Percentiles rank a stretch among this genome's conserved stretches.
Conservation (phyloP, 2,888 invertebrate genomes). For the Stictocephala bisonia region DNA sequence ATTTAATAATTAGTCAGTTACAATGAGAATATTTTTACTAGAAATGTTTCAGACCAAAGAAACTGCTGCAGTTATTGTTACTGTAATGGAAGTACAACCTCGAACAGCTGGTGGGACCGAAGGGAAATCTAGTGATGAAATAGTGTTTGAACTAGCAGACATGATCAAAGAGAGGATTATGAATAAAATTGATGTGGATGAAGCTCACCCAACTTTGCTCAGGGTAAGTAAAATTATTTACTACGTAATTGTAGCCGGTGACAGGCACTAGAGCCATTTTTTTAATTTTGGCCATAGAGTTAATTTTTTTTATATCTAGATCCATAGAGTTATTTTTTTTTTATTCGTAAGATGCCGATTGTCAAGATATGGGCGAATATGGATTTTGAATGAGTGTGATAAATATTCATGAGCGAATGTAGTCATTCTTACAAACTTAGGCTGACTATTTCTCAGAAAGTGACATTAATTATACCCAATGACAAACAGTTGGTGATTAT, state of each 20-base stretch:
- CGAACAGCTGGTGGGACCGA: constrained; percentile 69
- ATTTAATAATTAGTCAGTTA: too few species aligned
- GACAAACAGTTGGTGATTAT: too few species aligned
- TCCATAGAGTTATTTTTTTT: background rate
- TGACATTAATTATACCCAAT: too few species aligned
- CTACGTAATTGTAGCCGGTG: background rate
- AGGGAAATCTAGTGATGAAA: constrained; percentile 80
- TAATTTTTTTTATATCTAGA: constrained; percentile 13
- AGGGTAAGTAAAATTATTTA: constrained; percentile 17
- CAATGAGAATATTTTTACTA: too few species aligned
- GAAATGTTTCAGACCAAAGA: constrained; percentile 80
- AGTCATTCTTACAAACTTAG: too few species aligned
- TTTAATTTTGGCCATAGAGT: too few species aligned
- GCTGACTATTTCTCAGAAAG: too few species aligned
- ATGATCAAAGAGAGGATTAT: constrained; percentile 73
- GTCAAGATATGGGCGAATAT: too few species aligned
- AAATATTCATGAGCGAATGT: too few species aligned
- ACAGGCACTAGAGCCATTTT: background rate
- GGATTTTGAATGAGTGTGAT: too few species aligned
- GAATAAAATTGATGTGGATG: constrained; percentile 72
- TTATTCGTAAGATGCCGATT: too few species aligned
- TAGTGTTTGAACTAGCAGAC: constrained; percentile 80
- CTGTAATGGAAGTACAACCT: constrained; percentile 85
- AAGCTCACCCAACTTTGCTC: constrained; percentile 64
- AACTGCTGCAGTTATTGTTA: constrained; percentile 76